Percentiles rank a stretch among this genome's conserved stretches.
These are phyloP conservation scores for Marmota monax DNA, from an alignment of 2,113 vertebrate genomes.

Conservation along the genomic window DNA sequence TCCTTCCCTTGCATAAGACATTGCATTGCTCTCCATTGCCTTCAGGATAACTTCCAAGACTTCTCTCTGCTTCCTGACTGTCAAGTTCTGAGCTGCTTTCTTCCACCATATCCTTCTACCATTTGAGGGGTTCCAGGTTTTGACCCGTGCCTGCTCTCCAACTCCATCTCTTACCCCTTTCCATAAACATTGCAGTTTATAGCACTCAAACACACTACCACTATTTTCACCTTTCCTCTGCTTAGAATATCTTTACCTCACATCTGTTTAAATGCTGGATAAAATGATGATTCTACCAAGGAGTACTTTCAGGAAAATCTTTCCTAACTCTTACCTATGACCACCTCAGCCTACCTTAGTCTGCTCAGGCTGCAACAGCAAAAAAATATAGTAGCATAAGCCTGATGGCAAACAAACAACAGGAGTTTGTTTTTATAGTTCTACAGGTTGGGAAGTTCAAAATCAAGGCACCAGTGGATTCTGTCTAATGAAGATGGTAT, in stretches of 20 bases:
- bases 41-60: conserved; percentile 3
- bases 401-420: neutral
- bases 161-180: neutral
- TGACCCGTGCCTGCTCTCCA: neutral
- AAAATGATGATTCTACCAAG: neutral
- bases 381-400: neutral
- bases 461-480: neutral
- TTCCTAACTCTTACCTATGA: neutral
- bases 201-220: neutral
- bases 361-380: neutral
- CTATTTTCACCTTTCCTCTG: neutral
- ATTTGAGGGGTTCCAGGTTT: neutral
- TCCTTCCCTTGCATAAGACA: neutral
- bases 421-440: neutral
- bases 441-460: neutral
- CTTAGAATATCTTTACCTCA: neutral
- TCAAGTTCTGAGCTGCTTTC: no score
- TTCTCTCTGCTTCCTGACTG: neutral
- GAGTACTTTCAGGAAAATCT: neutral
- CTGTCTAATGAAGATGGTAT: neutral
- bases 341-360: neutral
- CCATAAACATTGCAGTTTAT: neutral
- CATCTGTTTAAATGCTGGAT: neutral
- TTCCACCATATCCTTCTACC: no score
- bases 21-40: neutral